phyloP scores from a whole-genome alignment of 2,797 vertebrate species.

The Emys orbicularis region DNA sequence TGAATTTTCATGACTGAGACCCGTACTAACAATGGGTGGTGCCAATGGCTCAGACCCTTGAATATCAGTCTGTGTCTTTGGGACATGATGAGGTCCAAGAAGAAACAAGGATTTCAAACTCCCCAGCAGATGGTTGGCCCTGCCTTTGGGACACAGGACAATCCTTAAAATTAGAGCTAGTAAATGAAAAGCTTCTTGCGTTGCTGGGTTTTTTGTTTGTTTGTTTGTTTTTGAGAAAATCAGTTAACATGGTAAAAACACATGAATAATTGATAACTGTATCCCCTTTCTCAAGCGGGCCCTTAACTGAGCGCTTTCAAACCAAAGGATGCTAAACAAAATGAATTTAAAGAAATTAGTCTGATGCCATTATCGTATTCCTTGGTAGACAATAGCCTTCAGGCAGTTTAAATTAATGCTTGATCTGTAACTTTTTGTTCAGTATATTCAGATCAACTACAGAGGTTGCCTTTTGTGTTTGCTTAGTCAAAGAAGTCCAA shows the following conservation, averaged over 20 bases:
- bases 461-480: fast-evolving
- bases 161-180: neutral
- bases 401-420: neutral
- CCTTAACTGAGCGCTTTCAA: neutral
- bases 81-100: neutral
- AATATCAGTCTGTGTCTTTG: neutral
- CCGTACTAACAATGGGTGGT: neutral
- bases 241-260: neutral
- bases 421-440: neutral
- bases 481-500: neutral
- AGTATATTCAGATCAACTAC: neutral
- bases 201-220: neutral
- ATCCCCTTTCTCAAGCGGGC: neutral
- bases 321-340: neutral
- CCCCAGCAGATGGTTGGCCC: neutral
- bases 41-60: neutral
- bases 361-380: neutral
- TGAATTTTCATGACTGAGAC: neutral
- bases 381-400: neutral
- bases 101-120: neutral
- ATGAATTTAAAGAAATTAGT: neutral
- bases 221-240: neutral
- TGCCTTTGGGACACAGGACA: neutral
- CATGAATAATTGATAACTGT: neutral
- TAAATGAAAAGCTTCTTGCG: neutral